Conservation (phyloP, 1,140 invertebrate species). For the Brachionus manjavacas region DNA sequence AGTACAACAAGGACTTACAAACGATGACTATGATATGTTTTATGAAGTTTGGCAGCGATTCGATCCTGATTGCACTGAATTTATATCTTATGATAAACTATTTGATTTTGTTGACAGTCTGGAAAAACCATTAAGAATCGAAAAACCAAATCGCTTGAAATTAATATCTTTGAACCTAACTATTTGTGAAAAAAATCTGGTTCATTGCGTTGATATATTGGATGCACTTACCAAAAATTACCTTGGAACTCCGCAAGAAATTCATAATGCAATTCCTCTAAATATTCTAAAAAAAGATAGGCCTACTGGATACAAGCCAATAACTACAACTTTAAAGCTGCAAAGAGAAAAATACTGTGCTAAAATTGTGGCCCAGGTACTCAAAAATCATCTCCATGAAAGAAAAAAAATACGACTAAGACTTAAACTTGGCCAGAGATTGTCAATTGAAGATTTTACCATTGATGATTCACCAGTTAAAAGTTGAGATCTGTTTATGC, state of each 20-base stretch:
- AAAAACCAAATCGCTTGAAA: conserved; percentile 97
- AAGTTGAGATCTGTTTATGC: background rate
- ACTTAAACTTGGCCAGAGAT: background rate
- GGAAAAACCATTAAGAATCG: conserved; percentile 85
- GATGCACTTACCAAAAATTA: conserved; percentile 86
- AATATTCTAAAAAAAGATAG: conserved; percentile 58
- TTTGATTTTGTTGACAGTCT: conserved; percentile 90
- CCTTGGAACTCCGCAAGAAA: conserved; percentile 70
- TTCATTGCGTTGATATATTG: conserved; percentile 94
- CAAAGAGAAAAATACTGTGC: conserved; percentile 35
- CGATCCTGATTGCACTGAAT: conserved; percentile 93
- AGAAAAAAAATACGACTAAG: background rate
- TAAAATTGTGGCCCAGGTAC: background rate
- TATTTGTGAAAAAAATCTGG: conserved; percentile 89
- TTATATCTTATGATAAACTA: conserved; percentile 84
- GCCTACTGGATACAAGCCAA: conserved; percentile 2
- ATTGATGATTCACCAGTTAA: background rate
- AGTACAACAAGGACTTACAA: conserved; percentile 85
- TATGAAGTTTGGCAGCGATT: conserved; percentile 98
- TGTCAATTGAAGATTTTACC: conserved; percentile 8
- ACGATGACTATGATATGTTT: conserved; percentile 99
- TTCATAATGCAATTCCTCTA: conserved; percentile 46
- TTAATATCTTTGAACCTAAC: conserved; percentile 97
- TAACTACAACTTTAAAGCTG: conserved; percentile 32
- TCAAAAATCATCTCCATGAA: background rate